A percentile compares a stretch with the other conserved stretches of the same genome.
These are phyloP conservation scores for Xyrichtys novacula DNA, from an alignment of 2,797 vertebrate genomes.

Conservation along the genomic window DNA sequence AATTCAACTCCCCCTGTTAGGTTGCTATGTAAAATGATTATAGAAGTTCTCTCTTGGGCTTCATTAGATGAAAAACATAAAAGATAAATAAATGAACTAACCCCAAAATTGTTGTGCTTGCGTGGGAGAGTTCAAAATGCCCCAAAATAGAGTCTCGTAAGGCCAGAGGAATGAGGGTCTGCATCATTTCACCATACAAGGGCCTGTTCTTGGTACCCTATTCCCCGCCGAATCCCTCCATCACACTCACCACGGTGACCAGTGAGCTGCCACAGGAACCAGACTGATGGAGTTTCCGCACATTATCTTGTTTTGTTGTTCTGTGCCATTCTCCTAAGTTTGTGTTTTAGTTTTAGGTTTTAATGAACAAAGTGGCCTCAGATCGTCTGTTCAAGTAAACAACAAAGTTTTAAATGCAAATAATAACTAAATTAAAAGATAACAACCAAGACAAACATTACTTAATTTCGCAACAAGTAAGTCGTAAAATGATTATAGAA, in stretches of 20 bases:
- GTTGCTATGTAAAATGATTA: too few relatives aligned
- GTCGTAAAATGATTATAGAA: too few relatives aligned
- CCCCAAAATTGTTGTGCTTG: conserved; percentile 80
- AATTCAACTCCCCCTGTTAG: too few relatives aligned
- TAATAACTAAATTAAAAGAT: too few relatives aligned
- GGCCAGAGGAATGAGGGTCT: conserved; percentile 82
- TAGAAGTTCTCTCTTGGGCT: conserved; percentile 78
- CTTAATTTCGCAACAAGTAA: too few relatives aligned
- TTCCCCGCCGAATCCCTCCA: conserved; percentile 42
- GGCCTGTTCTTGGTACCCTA: conserved; percentile 66
- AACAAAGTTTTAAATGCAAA: too few relatives aligned
- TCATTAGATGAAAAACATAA: conserved; percentile 82
- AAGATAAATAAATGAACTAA: conserved; percentile 88
- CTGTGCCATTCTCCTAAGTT: conserved; percentile 15
- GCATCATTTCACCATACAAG: conserved; percentile 86
- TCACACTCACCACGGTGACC: conserved; percentile 57
- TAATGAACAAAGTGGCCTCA: conserved; percentile 32
- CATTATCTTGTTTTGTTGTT: conserved; percentile 51
- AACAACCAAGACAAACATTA: too few relatives aligned
- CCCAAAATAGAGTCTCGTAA: conserved; percentile 83
- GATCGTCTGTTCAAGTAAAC: too few relatives aligned
- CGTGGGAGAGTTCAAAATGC: conserved; percentile 86
- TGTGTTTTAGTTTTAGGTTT: conserved; percentile 25
- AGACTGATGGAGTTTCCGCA: conserved; percentile 18
- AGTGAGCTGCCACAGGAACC: conserved; percentile 45